Base-by-base conservation (phyloP, 1,140 invertebrate genomes). In the Papilio dardanus region DNA sequence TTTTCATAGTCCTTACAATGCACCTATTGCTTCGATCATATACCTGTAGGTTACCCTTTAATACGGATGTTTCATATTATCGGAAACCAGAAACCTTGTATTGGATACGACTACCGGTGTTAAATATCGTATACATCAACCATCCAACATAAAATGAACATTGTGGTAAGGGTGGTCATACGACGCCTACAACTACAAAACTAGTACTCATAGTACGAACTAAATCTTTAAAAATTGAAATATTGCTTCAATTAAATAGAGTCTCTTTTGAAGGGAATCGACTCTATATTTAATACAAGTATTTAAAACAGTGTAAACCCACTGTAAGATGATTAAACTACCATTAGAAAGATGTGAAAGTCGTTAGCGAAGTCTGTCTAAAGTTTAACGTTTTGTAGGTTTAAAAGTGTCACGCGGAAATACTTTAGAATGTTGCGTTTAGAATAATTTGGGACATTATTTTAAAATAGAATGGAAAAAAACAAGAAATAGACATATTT, bases 351-450 rank as follows among this genome's bases (percentile, higher is more conserved):
- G 16, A 24, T 24, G 10, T 16, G 24, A 62, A 28, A 14, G 24
- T 28, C 24, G 24, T 62, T 14, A 24, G 50, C 24, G 54, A 6
- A 3, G n/a, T 62, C 24, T 58, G 7, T 62, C 54, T 62, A 62
- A 28, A 62, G 10, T 62, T 30, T 12, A 62, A 24, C 54, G 54
- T 62, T 30, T 30, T 62, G 24, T 28, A 28, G 21, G 28, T 54
- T 28, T 54, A 24, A 54, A 54, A 54, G 12, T 16, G 24, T 28
- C 10, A 62, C 30, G 1, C 54, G 24, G 54, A 28, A 62, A 62
- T 62, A 62, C 54, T 54, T 54, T 54, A 62, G 54, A 62, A 62
- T 62, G 46, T 21, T 50, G 54, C 24, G 19, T 62, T 62, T 62
- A 30, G 54, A 62, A 62, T 14, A 10, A 24, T 21, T 24, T 54